phyloP scores from a whole-genome alignment of 2,113 vertebrate genomes.

The Actenoides lindsayi region DNA sequence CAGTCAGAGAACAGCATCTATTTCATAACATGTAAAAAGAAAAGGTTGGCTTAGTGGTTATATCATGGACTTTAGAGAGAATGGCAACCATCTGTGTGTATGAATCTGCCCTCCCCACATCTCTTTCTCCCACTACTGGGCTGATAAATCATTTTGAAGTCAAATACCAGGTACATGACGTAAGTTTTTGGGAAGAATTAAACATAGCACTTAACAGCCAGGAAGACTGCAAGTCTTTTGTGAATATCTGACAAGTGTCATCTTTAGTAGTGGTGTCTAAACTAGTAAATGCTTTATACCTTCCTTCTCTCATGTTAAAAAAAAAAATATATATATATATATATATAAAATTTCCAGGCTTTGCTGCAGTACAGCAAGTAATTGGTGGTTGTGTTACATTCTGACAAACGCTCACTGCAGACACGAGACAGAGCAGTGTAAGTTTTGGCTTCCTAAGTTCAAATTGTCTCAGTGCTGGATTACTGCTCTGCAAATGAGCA shows the following conservation, averaged over 20 bases:
- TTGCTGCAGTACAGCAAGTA: neutral
- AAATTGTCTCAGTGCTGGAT: slow-evolving; percentile 57
- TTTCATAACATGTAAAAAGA: neutral
- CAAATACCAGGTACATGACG: slow-evolving; percentile 18
- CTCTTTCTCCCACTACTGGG: neutral
- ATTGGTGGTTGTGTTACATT: neutral
- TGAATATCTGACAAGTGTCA: neutral
- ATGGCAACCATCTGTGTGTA: slow-evolving; percentile 8
- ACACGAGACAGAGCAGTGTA: slow-evolving; percentile 49
- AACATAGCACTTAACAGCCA: neutral
- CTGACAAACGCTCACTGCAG: slow-evolving; percentile 25
- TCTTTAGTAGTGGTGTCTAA: neutral
- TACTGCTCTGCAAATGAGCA: slow-evolving; percentile 67
- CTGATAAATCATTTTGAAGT: slow-evolving; percentile 8
- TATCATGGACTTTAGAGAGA: neutral
- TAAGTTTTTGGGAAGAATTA: slow-evolving; percentile 32
- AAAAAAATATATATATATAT: too few species aligned
- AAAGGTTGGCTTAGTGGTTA: neutral
- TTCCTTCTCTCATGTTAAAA: neutral
- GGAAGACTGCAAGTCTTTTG: neutral
- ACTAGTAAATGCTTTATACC: neutral
- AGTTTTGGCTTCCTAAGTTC: slow-evolving; percentile 53
- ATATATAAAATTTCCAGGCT: neutral
- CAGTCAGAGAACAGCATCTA: neutral
- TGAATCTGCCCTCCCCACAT: neutral